These are phyloP conservation scores for Berghia stephanieae DNA, from an alignment of 1,140 invertebrate genomes.

Conservation along the genomic window DNA sequence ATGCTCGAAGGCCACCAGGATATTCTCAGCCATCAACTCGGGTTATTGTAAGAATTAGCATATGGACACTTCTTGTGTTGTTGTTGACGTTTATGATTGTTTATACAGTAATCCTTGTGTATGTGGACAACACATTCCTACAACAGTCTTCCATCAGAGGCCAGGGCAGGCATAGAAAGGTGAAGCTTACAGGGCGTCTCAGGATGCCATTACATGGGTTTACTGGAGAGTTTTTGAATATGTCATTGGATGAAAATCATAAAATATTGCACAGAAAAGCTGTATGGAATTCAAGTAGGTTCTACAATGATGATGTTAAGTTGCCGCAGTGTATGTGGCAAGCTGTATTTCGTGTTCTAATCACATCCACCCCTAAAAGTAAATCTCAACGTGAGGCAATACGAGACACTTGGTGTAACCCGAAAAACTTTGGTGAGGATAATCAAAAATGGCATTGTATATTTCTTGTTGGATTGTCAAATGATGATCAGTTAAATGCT, in stretches of 20 bases:
- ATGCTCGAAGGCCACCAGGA: conserved; percentile 34
- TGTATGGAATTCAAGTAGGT: conserved; percentile 44
- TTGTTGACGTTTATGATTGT: conserved; percentile 40
- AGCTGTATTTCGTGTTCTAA: conserved; percentile 46
- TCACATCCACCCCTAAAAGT: conserved; percentile 48
- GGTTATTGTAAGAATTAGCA: conserved; percentile 45
- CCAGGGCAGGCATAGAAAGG: neutral
- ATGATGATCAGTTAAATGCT: conserved; percentile 20
- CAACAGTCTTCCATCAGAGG: conserved; percentile 5
- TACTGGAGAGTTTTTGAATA: neutral
- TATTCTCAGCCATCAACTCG: conserved; percentile 36
- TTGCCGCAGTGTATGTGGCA: conserved; percentile 37
- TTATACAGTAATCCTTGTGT: conserved; percentile 46
- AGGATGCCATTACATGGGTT: no score
- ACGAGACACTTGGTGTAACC: conserved; percentile 53
- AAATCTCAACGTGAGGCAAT: conserved; percentile 43
- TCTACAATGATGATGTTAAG: conserved; percentile 30
- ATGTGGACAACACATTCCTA: conserved; percentile 39
- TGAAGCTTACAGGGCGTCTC: conserved; percentile 3
- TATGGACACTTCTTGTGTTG: conserved; percentile 43
- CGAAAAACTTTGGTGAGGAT: conserved; percentile 18
- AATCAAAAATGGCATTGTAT: conserved; percentile 51
- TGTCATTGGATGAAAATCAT: neutral
- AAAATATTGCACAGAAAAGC: neutral
- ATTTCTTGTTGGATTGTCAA: conserved; percentile 49